Conservation (phyloP, 2,113 vertebrate species). For the Morone chrysops region DNA sequence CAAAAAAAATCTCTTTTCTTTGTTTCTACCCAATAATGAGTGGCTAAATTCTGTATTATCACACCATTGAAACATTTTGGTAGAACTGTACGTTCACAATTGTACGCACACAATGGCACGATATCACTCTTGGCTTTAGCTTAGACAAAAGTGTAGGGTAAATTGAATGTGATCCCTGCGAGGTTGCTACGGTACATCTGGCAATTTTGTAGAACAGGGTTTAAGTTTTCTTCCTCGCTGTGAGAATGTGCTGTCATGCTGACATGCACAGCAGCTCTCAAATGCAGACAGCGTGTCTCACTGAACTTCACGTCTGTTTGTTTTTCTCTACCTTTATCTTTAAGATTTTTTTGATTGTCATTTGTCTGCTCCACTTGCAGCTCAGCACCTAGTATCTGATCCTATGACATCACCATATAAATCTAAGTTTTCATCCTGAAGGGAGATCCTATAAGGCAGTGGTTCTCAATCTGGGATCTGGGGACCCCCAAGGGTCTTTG, state of each 20-base stretch:
- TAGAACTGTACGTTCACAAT: neutral
- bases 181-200: neutral
- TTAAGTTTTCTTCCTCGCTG: neutral
- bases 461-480: too few species aligned
- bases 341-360: neutral
- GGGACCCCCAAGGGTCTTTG: too few species aligned
- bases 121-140: neutral
- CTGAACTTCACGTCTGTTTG: neutral
- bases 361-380: neutral
- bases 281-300: neutral
- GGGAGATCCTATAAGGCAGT: neutral
- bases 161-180: neutral
- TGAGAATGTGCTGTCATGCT: neutral
- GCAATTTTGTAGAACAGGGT: neutral
- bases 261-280: constrained; percentile 27
- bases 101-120: neutral
- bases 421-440: neutral
- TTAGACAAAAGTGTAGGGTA: neutral
- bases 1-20: neutral
- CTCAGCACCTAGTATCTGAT: neutral
- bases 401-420: neutral
- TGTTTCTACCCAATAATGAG: neutral
- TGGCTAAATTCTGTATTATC: neutral
- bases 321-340: neutral
- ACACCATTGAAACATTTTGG: neutral